These are phyloP conservation scores for Trididemnum miniatum DNA, from an alignment of 23 tunicate species.

Conservation along the genomic window DNA sequence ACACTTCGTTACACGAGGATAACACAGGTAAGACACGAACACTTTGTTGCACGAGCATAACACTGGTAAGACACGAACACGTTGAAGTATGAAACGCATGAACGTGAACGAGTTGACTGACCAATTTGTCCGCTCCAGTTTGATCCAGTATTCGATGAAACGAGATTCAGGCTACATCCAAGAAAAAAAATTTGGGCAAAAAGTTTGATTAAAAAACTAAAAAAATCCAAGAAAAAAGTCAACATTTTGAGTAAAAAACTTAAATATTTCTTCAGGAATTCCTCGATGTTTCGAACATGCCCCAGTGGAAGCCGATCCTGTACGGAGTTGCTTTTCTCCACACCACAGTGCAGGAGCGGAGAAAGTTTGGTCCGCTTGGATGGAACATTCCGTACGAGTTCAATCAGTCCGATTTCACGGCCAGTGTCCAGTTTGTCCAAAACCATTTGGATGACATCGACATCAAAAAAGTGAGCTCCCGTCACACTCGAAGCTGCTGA, in stretches of 20 bases:
- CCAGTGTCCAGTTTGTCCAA: constrained; percentile 82
- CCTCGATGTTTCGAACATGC: constrained; percentile 83
- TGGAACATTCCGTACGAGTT: constrained; percentile 95
- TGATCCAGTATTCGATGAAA: no score
- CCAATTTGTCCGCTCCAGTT: no score
- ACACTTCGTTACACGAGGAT: constrained; percentile 63
- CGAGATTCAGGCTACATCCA: no score
- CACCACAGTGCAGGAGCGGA: constrained; percentile 82
- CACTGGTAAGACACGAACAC: no score
- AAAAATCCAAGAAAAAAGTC: no score
- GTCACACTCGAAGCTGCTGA: no score
- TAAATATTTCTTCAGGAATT: constrained; percentile 50
- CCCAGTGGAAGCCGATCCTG: constrained; percentile 86
- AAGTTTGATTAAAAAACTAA: no score
- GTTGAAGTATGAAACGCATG: no score
- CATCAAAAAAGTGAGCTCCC: constrained; percentile 72
- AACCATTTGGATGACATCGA: constrained; percentile 91
- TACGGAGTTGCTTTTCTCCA: constrained; percentile 81
- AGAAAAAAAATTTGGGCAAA: no score
- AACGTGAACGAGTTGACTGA: no score
- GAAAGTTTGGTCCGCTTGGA: constrained; percentile 87
- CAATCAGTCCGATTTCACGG: constrained; percentile 83
- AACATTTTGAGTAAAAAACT: no score
- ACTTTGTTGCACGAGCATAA: no score
- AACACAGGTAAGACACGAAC: constrained; percentile 75